These are phyloP conservation scores for Pagetopsis macropterus DNA, from an alignment of 2,797 vertebrate species.

Conservation along the genomic window DNA sequence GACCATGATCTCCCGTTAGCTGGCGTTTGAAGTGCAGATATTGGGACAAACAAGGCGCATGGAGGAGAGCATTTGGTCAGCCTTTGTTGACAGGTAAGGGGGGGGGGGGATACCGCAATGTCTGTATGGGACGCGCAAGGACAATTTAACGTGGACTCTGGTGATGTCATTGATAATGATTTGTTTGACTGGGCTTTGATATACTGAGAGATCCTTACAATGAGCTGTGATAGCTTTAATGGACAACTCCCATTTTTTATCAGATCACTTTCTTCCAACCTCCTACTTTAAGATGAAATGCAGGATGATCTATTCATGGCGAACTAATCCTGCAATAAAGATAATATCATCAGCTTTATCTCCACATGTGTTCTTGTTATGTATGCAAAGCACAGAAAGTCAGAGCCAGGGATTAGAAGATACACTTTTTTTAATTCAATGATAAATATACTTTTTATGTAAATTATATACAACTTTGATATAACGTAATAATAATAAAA, in stretches of 20 bases:
- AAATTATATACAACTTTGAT: conserved; percentile 52
- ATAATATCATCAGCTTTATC: conserved; percentile 43
- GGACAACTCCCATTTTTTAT: conserved; percentile 27
- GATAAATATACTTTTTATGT: conserved; percentile 68
- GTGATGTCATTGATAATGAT: conserved; percentile 36
- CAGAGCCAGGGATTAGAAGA: conserved; percentile 24
- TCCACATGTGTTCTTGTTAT: too few species aligned
- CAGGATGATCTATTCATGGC: conserved; percentile 49
- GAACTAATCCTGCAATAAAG: conserved; percentile 57
- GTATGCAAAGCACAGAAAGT: background rate
- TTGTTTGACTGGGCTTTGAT: background rate
- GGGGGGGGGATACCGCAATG: background rate
- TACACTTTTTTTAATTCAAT: conserved; percentile 75
- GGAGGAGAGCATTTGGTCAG: conserved; percentile 44
- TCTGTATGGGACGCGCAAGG: background rate
- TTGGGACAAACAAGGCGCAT: conserved; percentile 60
- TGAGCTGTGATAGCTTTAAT: conserved; percentile 26
- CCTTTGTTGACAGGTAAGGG: conserved; percentile 12
- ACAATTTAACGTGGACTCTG: background rate
- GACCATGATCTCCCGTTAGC: conserved; percentile 79
- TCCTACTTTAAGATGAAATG: conserved; percentile 14
- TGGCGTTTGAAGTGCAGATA: conserved; percentile 77
- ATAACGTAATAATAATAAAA: conserved; percentile 53
- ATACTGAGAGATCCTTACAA: conserved; percentile 39
- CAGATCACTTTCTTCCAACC: background rate